Evolutionary conservation across 1,140 invertebrate genomes (phyloP), one percentile per base, ranked within the genome.

Genomic region (Battus philenor): DNA sequence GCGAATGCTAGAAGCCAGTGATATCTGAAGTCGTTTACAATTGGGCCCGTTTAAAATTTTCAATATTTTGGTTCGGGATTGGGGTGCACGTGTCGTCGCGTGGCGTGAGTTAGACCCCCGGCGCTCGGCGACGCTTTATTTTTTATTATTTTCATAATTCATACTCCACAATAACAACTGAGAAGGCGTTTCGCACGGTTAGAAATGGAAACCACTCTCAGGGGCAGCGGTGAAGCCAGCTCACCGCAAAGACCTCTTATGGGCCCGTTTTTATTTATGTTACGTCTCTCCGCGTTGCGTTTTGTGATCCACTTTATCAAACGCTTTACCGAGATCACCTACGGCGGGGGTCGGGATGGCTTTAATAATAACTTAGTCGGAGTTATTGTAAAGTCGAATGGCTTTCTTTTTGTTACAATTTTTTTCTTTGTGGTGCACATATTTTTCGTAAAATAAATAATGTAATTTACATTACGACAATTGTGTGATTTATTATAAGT

Each of bases 101-200:
- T 80, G 80, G 38, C 67, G 10, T 68, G 65, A 53, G 64, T 79
- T 79, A 82, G 68, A 47, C 78, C 71, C 75, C 78, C 60, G 62
- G 62, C 54, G 68, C 43, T 60, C 44, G 47, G 32, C 54, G 39
- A 47, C 68, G 63, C 57, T 77, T 70, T 73, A 80, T 74, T 85
- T 85, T 85, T 85, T 85, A 85, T 82, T 80, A 82, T 85, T 82
- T 85, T 85, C 76, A 80, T 82, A 82, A 81, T 85, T 82, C 80
- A 84, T 69, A 66, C 77, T 81, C 82, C 77, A 82, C 73, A 81
- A 82, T 80, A 83, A 83, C 73, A 85, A 76, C 65, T 66, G 71
- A 61, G 71, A 75, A 79, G 78, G 78, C 76, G 80, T 84, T 84
- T 81, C 78, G 80, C 80, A 84, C 78, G 80, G 77, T 79, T 81